Base-by-base conservation (phyloP, 2,797 vertebrate species). In the Florisuga fusca region DNA sequence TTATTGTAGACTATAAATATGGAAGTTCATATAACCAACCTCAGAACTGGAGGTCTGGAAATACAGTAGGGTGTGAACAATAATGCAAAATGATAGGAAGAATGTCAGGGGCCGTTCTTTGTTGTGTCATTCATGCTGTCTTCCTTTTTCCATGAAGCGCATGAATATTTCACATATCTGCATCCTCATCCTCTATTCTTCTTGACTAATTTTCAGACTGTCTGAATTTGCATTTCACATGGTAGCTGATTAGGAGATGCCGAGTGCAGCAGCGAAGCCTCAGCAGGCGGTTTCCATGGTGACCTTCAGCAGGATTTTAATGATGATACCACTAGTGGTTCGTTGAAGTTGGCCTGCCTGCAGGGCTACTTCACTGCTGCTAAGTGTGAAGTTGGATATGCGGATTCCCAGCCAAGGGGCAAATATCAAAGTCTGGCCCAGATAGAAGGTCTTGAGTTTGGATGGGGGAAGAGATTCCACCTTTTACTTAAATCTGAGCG, bases 141-240 rank as follows among this genome's bases (percentile, higher is more conserved):
- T 98, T 92, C 97, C 97, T 95, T 96, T 98, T 98, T 98, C 98
- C 98, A 97, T 95, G 98, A 98, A 98, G 98, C 97, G 19, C 99
- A 99, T 99, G 99, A 99, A 99, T 99, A 99, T 99, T 99, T 99
- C 99, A 99, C 99, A 98, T 99, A 98, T 99, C 98, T 98, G 98
- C 99, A 98, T 98, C 98, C 98, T 98, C 98, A 98, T 98, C 98
- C 98, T 97, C 98, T 97, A 98, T 98, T 99, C 98, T 98, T 98
- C 98, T 98, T 98, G 98, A 98, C 99, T 99, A 99, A 99, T 99
- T 99, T 99, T 99, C 98, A 99, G 98, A 98, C 98, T 98, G 98
- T 98, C 98, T 99, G 98, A 98, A 99, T 99, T 99, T 99, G 99
- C 99, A 99, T 99, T 98, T 99, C 98, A 98, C 99, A 98, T 98